A percentile compares a stretch with the other conserved stretches of the same genome.
phyloP scores from a whole-genome alignment of 2,797 vertebrate genomes.

The Esox lucius region DNA sequence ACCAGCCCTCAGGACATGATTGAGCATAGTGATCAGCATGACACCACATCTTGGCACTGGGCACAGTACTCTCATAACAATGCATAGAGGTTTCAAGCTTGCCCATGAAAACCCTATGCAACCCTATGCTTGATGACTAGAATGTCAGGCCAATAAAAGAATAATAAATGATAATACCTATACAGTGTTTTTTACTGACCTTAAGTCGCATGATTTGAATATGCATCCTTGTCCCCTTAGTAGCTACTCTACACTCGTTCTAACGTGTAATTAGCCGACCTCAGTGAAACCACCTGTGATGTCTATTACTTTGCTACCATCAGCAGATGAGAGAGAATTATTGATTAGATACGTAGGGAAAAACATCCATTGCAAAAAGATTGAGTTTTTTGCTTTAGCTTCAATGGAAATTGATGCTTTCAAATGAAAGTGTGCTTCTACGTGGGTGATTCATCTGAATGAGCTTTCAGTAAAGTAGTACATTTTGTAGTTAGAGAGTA shows the following conservation, averaged over 20 bases:
- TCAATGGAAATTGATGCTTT: not conserved
- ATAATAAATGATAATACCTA: slow-evolving; percentile 42
- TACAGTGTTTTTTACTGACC: slow-evolving; percentile 22
- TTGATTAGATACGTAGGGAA: not conserved
- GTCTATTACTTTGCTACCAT: not conserved
- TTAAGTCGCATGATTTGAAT: too few relatives aligned
- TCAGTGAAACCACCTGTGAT: not conserved
- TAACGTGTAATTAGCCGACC: not conserved
- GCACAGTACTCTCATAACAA: slow-evolving; percentile 20
- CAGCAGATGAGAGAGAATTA: not conserved
- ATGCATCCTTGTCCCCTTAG: too few relatives aligned
- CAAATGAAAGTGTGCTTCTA: not conserved
- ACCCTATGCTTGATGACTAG: slow-evolving; percentile 39
- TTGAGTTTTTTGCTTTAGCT: not conserved
- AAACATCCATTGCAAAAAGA: not conserved
- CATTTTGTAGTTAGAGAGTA: not conserved
- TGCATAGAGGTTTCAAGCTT: slow-evolving; percentile 23
- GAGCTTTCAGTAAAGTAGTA: not conserved
- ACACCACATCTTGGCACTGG: not conserved
- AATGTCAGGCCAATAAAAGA: slow-evolving; percentile 56
- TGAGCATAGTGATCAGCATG: not conserved
- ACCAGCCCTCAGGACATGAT: slow-evolving; percentile 6
- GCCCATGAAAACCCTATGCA: slow-evolving; percentile 17
- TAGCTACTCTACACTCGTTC: not conserved
- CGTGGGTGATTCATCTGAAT: not conserved